These are phyloP conservation scores for Chaetops frenatus DNA, from an alignment of 2,113 vertebrate species.

Conservation along the genomic window DNA sequence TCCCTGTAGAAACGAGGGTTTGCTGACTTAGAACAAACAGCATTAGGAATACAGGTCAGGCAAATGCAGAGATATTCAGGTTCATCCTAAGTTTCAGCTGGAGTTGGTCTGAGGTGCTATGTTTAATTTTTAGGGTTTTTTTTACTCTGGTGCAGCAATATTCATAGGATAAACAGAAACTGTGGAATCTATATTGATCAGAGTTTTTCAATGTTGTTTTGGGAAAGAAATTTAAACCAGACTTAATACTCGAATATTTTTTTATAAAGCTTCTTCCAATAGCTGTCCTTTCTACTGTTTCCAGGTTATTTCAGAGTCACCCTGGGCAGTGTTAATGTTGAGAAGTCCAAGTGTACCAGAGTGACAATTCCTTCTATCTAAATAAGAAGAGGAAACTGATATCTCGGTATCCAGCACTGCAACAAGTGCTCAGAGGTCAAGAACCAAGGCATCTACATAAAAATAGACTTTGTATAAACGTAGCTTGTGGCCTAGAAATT, in stretches of 20 bases:
- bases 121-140: not conserved
- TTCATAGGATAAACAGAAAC: not conserved
- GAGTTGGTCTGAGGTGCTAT: not conserved
- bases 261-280: not conserved
- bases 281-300: not conserved
- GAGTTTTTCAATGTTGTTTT: not conserved
- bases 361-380: not conserved
- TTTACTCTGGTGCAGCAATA: not conserved
- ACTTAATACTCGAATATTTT: not conserved
- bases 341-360: not conserved
- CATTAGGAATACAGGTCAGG: not conserved
- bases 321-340: not conserved
- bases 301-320: not conserved
- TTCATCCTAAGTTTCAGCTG: not conserved
- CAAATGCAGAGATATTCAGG: not conserved
- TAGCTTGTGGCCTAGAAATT: not conserved
- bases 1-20: not conserved
- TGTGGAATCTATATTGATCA: not conserved
- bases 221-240: not conserved
- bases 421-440: not conserved
- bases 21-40: conserved; percentile 7
- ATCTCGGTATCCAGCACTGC: not conserved
- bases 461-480: not conserved
- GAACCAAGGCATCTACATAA: not conserved
- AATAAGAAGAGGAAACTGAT: not conserved